Conservation (phyloP, 2,797 vertebrate species). For the Oreonectes daqikongensis region DNA sequence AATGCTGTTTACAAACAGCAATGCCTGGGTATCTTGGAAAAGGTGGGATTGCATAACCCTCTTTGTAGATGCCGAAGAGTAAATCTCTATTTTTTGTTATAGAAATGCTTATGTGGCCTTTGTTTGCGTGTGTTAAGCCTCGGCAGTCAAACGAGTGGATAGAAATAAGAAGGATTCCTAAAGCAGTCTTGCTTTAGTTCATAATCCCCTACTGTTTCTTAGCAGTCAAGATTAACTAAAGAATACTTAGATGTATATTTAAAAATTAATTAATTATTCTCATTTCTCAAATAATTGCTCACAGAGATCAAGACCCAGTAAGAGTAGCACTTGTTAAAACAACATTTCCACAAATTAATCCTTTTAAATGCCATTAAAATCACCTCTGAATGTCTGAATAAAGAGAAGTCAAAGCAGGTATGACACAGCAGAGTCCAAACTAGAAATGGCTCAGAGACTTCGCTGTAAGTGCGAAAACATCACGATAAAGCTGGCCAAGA, state of each 20-base stretch:
- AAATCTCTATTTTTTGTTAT: constrained; percentile 12
- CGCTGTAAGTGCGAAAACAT: background rate
- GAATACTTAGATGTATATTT: constrained; percentile 3
- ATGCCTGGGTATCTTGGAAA: background rate
- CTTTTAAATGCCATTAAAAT: too few relatives aligned
- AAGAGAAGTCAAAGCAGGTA: too few relatives aligned
- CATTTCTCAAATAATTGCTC: background rate
- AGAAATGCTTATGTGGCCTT: background rate
- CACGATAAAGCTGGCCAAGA: background rate
- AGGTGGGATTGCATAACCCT: constrained; percentile 11
- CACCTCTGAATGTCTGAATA: too few relatives aligned
- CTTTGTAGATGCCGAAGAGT: background rate
- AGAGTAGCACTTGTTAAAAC: constrained; percentile 1
- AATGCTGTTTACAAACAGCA: constrained; percentile 38
- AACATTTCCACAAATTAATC: too few relatives aligned
- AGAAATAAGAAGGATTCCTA: too few relatives aligned
- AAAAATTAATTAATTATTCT: background rate
- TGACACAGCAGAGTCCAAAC: too few relatives aligned
- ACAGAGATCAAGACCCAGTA: background rate
- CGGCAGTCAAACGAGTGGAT: too few relatives aligned
- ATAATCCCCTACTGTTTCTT: constrained; percentile 18
- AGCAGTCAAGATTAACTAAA: constrained; percentile 9
- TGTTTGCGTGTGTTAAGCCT: constrained; percentile 18
- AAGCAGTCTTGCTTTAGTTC: constrained; percentile 5
- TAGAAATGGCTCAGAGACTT: too few relatives aligned